Conservation (phyloP, 1,140 invertebrate genomes). For the Trachymyrmex septentrionalis region DNA sequence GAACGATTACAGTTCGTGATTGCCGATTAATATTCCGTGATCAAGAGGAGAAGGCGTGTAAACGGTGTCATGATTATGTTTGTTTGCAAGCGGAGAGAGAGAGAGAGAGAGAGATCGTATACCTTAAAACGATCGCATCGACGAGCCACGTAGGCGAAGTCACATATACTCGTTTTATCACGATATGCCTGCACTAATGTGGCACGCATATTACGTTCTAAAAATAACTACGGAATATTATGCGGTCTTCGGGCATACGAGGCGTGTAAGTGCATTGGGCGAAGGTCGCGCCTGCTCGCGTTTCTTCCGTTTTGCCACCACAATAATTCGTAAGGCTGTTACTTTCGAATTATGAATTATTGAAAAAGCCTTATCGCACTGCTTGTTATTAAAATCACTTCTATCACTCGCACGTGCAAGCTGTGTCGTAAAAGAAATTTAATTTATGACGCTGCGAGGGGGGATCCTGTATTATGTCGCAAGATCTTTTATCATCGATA, state of each 20-base stretch:
- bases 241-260: slow-evolving; percentile 15
- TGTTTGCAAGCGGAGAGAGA: background rate
- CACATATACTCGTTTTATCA: slow-evolving; percentile 40
- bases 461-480: background rate
- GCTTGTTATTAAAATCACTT: slow-evolving; percentile 6
- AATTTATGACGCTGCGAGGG: background rate
- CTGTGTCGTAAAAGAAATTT: background rate
- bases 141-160: slow-evolving; percentile 6
- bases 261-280: background rate
- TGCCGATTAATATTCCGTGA: slow-evolving; percentile 10
- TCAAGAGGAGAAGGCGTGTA: slow-evolving; percentile 10
- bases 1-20: background rate
- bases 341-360: background rate
- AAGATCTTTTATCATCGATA: background rate
- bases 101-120: background rate
- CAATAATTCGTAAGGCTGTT: background rate
- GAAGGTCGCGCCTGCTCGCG: background rate
- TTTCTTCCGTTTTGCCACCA: slow-evolving; percentile 18
- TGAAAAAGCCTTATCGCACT: background rate
- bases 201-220: slow-evolving; percentile 13
- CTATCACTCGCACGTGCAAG: background rate
- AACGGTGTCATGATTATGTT: slow-evolving; percentile 39
- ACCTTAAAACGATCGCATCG: slow-evolving; percentile 38
- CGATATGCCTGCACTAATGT: slow-evolving; percentile 37
- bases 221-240: slow-evolving; percentile 40